phyloP scores from a whole-genome alignment of 1,140 invertebrate genomes.

The Patella vulgata region DNA sequence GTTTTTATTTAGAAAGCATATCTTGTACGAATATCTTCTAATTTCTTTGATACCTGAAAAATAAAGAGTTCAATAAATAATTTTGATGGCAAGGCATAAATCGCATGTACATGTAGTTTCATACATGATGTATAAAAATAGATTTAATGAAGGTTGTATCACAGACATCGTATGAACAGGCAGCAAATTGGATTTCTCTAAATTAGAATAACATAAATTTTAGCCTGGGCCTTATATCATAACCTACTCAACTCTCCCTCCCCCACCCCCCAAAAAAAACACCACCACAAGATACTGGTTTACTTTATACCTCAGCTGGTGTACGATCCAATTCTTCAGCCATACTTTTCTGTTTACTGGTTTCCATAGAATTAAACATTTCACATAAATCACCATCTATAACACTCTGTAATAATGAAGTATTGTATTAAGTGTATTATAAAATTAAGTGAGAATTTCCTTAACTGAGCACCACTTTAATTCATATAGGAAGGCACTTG shows the following conservation, averaged over 20 bases:
- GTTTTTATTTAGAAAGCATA: slow-evolving; percentile 71
- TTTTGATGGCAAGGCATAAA: not conserved
- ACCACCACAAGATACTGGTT: not conserved
- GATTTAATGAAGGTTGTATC: not conserved
- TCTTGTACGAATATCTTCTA: slow-evolving; percentile 70
- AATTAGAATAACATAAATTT: not conserved
- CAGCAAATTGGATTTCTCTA: not conserved
- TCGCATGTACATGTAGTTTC: too few relatives aligned
- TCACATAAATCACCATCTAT: slow-evolving; percentile 99
- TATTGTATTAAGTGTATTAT: too few relatives aligned
- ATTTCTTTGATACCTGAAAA: slow-evolving; percentile 73
- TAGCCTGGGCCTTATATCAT: not conserved
- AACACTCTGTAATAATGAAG: slow-evolving; percentile 79
- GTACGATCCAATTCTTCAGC: slow-evolving; percentile 93
- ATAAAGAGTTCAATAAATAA: slow-evolving; percentile 19
- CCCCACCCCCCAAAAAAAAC: not conserved
- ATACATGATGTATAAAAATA: not conserved
- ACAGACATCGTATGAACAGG: not conserved
- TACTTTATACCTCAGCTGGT: slow-evolving; percentile 83
- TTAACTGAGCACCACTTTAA: not conserved
- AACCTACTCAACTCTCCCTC: not conserved
- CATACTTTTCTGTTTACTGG: slow-evolving; percentile 93
- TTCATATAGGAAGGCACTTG: too few relatives aligned
- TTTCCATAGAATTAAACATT: slow-evolving; percentile 97
- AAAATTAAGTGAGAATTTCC: too few relatives aligned